A percentile compares a stretch with the other conserved stretches of the same genome.
Evolutionary conservation across 2,888 invertebrate species (phyloP).

Genomic region (Scaptomyza reducta): DNA sequence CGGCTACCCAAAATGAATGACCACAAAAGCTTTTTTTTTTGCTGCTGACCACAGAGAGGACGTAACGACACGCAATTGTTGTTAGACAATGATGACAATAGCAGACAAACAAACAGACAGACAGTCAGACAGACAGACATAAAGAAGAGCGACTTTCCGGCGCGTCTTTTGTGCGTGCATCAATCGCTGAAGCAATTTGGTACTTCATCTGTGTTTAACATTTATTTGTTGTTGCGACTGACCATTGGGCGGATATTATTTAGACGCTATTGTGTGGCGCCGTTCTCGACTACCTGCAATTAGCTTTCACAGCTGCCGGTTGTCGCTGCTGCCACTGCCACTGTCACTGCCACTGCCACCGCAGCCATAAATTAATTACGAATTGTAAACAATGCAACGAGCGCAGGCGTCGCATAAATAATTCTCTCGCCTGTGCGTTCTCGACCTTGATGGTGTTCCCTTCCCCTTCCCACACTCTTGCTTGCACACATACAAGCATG

Average conservation of each 20-base stretch:
- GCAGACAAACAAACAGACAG: conserved; percentile 13
- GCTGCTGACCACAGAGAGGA: conserved; percentile 45
- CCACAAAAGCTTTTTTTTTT: conserved; percentile 68
- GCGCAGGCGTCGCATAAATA: conserved; percentile 66
- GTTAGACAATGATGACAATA: conserved; percentile 55
- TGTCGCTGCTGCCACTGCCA: neutral
- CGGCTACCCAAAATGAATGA: conserved; percentile 65
- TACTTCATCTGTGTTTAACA: conserved; percentile 34
- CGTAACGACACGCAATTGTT: conserved; percentile 74
- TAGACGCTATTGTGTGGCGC: conserved; percentile 81
- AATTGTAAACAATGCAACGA: conserved; percentile 73
- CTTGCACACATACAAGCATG: neutral
- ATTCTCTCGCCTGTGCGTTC: conserved; percentile 69
- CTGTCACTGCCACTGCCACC: neutral
- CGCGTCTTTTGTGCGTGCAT: conserved; percentile 62
- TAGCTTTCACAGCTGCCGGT: conserved; percentile 62
- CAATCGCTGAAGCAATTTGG: conserved; percentile 47
- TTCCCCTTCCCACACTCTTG: neutral
- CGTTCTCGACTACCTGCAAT: conserved; percentile 63
- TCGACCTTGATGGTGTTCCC: conserved; percentile 55
- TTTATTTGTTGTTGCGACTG: conserved; percentile 38
- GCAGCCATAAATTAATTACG: conserved; percentile 71
- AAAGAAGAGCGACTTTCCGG: conserved; percentile 53
- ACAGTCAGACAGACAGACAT: neutral
- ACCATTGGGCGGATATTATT: conserved; percentile 81